Evolutionary conservation across 1,140 invertebrate genomes (phyloP).

Genomic region (Condylostylus longicornis): DNA sequence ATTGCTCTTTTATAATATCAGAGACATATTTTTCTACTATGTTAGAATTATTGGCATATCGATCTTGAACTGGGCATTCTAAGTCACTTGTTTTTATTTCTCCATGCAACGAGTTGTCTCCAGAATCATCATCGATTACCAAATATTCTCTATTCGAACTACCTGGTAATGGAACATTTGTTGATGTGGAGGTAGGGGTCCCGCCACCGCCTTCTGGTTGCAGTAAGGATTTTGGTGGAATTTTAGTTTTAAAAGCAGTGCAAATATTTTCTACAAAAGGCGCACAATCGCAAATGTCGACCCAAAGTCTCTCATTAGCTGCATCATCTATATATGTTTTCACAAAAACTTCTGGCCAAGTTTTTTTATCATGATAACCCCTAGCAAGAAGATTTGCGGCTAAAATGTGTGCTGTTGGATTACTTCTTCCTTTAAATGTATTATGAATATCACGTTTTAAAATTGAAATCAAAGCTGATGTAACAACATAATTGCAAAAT

Average conservation of each 20-base stretch:
- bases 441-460: conserved; percentile 61
- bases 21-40: conserved; percentile 67
- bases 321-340: conserved; percentile 89
- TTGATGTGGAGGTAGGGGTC: conserved; percentile 29
- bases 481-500: conserved; percentile 64
- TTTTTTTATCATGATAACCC: conserved; percentile 59
- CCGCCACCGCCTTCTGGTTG: conserved; percentile 36
- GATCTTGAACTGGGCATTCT: conserved; percentile 34
- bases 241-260: conserved; percentile 73
- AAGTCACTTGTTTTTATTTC: conserved; percentile 26
- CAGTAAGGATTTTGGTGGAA: conserved; percentile 45
- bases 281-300: conserved; percentile 81
- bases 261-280: conserved; percentile 82
- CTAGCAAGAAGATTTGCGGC: conserved; percentile 73
- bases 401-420: conserved; percentile 65
- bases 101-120: conserved; percentile 32
- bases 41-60: conserved; percentile 49
- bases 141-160: conserved; percentile 31
- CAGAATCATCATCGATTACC: conserved; percentile 40
- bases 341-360: conserved; percentile 63
- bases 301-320: conserved; percentile 80
- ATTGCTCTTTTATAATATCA: conserved; percentile 75
- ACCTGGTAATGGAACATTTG: conserved; percentile 18
- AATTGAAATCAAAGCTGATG: conserved; percentile 66
- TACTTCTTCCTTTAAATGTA: conserved; percentile 42